Conservation (phyloP, 2,113 vertebrate species). For the Sinocyclocheilus rhinocerous region DNA sequence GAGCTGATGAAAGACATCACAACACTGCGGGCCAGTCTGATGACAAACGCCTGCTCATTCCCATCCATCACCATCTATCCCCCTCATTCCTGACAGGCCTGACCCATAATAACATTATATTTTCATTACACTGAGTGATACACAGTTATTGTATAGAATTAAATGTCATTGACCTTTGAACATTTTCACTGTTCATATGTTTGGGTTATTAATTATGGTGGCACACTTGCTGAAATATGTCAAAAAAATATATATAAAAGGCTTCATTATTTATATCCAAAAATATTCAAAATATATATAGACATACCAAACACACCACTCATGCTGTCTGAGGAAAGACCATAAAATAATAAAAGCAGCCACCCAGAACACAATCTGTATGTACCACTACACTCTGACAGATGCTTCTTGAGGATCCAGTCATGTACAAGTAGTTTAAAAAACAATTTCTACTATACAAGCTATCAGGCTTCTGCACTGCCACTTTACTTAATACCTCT, state of each 20-base stretch:
- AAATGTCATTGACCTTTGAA: constrained; percentile 2
- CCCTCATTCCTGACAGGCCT: constrained; percentile 1
- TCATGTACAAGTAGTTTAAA: neutral
- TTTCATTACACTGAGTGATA: neutral
- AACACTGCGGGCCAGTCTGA: neutral
- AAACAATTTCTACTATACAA: neutral
- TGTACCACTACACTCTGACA: neutral
- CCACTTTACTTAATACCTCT: neutral
- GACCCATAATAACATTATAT: neutral
- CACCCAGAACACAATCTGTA: neutral
- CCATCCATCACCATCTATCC: neutral
- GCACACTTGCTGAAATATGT: neutral
- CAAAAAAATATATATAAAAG: neutral
- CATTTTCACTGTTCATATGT: neutral
- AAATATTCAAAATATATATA: neutral
- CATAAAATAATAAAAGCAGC: neutral
- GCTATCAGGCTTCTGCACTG: neutral
- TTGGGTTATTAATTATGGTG: neutral
- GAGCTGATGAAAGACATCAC: neutral
- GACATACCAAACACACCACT: neutral
- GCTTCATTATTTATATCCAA: neutral
- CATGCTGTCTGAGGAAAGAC: neutral
- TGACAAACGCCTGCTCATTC: neutral
- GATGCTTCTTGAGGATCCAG: neutral
- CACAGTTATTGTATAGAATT: neutral